phyloP scores from a whole-genome alignment of 2,797 vertebrate genomes.

The Microctenopoma lineatum region DNA sequence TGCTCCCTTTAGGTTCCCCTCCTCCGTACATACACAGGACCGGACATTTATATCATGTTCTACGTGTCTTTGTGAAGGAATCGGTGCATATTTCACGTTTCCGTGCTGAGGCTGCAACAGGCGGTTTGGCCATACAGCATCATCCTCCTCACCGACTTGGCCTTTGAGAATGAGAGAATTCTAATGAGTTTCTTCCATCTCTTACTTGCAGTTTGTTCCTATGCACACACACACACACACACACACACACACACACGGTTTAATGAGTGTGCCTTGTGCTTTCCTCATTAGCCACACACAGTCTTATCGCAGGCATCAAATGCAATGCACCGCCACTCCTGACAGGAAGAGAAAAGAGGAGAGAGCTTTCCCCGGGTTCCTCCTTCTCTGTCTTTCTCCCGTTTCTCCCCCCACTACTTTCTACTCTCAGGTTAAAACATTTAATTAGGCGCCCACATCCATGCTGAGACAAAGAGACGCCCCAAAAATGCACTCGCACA shows the following conservation, averaged over 20 bases:
- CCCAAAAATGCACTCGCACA: slow-evolving; percentile 23
- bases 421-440: slow-evolving; percentile 65
- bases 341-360: slow-evolving; percentile 66
- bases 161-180: slow-evolving; percentile 74
- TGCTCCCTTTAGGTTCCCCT: too few relatives aligned
- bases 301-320: slow-evolving; percentile 83
- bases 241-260: slow-evolving; percentile 55
- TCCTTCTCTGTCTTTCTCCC: slow-evolving; percentile 8
- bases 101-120: slow-evolving; percentile 40
- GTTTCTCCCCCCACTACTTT: slow-evolving; percentile 11
- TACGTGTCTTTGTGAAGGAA: slow-evolving; percentile 9
- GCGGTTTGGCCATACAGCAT: slow-evolving; percentile 34
- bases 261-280: slow-evolving; percentile 82
- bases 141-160: slow-evolving; percentile 66
- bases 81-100: slow-evolving; percentile 21
- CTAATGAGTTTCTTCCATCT: slow-evolving; percentile 68
- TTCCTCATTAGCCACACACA: slow-evolving; percentile 82
- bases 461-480: slow-evolving; percentile 15
- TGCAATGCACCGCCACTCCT: slow-evolving; percentile 61
- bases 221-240: slow-evolving; percentile 17
- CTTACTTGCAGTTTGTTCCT: slow-evolving; percentile 42
- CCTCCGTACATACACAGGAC: too few relatives aligned
- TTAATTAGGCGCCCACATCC: slow-evolving; percentile 57
- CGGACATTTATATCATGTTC: background rate
- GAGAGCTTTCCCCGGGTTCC: slow-evolving; percentile 30